phyloP scores from a whole-genome alignment of 2,888 invertebrate species.

The Yponomeuta plumbellus region DNA sequence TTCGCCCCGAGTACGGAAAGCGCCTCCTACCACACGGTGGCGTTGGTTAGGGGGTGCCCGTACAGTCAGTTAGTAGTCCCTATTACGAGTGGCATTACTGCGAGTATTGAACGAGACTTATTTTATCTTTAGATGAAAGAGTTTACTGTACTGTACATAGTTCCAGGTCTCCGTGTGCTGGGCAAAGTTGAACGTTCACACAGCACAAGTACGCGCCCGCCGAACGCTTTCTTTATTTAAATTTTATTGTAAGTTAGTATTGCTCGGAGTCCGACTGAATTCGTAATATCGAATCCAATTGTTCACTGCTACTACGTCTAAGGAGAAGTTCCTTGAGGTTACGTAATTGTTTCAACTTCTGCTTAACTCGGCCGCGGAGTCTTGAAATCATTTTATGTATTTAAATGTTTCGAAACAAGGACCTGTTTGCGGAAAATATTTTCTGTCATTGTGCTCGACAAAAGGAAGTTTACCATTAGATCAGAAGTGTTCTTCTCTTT shows the following conservation, averaged over 20 bases:
- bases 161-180: constrained; percentile 53
- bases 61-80: background rate
- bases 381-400: background rate
- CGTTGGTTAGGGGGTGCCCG: constrained; percentile 30
- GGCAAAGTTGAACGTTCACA: constrained; percentile 75
- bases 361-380: background rate
- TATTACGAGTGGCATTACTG: background rate
- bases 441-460: background rate
- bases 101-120: no score
- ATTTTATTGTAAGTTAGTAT: constrained; percentile 76
- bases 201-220: constrained; percentile 61
- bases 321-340: constrained; percentile 8
- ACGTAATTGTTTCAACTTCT: constrained; percentile 13
- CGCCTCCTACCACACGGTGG: constrained; percentile 32
- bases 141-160: constrained; percentile 25
- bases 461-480: background rate
- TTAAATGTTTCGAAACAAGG: background rate
- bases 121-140: no score
- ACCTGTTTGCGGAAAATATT: background rate
- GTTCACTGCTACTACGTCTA: constrained; percentile 45
- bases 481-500: background rate
- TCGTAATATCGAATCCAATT: constrained; percentile 57
- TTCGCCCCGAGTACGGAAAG: constrained; percentile 71
- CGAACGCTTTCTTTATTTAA: constrained; percentile 72
- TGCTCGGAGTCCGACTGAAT: constrained; percentile 59